Evolutionary conservation across 1,140 invertebrate species (phyloP).

Genomic region (Pissodes strobi): DNA sequence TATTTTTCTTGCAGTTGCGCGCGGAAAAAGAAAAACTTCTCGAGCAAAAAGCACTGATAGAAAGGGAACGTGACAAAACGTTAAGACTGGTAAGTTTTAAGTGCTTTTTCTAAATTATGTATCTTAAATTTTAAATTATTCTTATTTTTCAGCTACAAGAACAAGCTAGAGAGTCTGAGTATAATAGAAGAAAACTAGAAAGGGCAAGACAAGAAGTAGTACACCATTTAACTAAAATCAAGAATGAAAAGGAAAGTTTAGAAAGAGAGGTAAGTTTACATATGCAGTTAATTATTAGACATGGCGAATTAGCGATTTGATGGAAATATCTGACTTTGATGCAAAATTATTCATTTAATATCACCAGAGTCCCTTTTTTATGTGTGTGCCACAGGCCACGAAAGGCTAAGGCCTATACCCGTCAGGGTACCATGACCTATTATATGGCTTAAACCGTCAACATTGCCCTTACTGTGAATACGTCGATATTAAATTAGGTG

Average conservation of each 20-base stretch:
- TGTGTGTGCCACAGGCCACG: too few relatives aligned
- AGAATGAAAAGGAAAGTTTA: slow-evolving; percentile 63
- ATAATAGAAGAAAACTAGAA: slow-evolving; percentile 62
- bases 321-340: too few relatives aligned
- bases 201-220: slow-evolving; percentile 64
- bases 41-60: slow-evolving; percentile 56
- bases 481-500: too few relatives aligned
- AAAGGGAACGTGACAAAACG: slow-evolving; percentile 58
- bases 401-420: too few relatives aligned
- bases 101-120: not conserved
- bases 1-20: slow-evolving; percentile 34
- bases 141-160: slow-evolving; percentile 58
- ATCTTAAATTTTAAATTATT: not conserved
- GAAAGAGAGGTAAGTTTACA: slow-evolving; percentile 64
- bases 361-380: too few relatives aligned
- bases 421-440: too few relatives aligned
- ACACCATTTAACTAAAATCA: slow-evolving; percentile 64
- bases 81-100: slow-evolving; percentile 55
- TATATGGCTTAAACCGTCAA: too few relatives aligned
- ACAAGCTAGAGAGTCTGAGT: slow-evolving; percentile 63
- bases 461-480: too few relatives aligned
- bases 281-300: too few relatives aligned
- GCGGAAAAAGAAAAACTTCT: slow-evolving; percentile 57
- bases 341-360: too few relatives aligned
- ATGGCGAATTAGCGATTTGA: too few relatives aligned